These are phyloP conservation scores for Camponotus vicinus DNA, from an alignment of 1,140 invertebrate genomes.

Conservation along the genomic window DNA sequence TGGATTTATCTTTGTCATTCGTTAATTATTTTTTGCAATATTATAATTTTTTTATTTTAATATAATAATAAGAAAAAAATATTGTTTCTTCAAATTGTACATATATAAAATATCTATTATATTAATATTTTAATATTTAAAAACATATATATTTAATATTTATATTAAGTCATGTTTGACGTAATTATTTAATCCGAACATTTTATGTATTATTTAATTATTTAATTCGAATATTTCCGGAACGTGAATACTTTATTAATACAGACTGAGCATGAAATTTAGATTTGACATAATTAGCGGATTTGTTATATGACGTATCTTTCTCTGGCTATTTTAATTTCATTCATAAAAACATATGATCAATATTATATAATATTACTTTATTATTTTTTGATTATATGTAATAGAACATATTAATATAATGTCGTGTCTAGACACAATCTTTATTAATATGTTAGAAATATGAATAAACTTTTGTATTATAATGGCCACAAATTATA, in stretches of 20 bases:
- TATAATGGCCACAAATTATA: slow-evolving; percentile 1
- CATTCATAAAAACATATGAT: neutral
- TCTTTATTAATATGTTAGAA: neutral
- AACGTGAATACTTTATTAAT: neutral
- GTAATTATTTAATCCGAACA: neutral
- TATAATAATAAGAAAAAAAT: too few species aligned
- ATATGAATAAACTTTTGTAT: slow-evolving; percentile 15
- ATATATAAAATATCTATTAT: neutral
- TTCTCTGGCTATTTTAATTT: slow-evolving; percentile 4
- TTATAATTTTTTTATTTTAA: neutral
- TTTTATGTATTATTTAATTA: neutral
- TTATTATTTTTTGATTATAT: neutral
- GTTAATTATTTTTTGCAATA: neutral
- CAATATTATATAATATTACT: neutral
- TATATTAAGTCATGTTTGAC: neutral
- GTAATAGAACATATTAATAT: slow-evolving; percentile 22
- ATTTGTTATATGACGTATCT: neutral
- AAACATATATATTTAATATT: neutral
- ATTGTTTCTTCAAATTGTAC: neutral
- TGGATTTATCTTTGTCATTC: neutral
- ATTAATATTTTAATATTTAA: neutral
- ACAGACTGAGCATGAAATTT: neutral
- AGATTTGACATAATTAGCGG: slow-evolving; percentile 4
- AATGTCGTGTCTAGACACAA: neutral
- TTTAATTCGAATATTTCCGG: neutral